Evolutionary conservation across 2,797 vertebrate genomes (phyloP).

Genomic region (Hydrophis major): DNA sequence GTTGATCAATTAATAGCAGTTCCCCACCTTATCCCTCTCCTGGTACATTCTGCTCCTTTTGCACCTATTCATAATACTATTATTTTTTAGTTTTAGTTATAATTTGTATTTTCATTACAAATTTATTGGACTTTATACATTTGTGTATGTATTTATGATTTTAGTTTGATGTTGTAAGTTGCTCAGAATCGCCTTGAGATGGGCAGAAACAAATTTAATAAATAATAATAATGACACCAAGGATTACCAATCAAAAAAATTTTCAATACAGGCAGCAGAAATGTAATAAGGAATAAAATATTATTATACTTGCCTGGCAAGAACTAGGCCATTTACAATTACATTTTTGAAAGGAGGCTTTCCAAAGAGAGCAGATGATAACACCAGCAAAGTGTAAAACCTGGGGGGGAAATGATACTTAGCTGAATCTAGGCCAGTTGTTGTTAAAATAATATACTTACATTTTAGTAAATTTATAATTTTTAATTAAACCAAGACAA

Average conservation of each 20-base stretch:
- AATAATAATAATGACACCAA: neutral
- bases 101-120: neutral
- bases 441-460: neutral
- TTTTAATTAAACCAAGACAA: neutral
- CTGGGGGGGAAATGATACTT: conserved; percentile 63
- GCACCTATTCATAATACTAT: neutral
- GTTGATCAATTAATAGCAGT: neutral
- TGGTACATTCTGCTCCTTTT: neutral
- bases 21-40: neutral
- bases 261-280: conserved; percentile 15
- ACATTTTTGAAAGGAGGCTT: conserved; percentile 96
- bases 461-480: neutral
- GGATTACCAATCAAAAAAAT: neutral
- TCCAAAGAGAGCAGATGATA: conserved; percentile 94
- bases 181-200: neutral
- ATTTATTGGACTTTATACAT: neutral
- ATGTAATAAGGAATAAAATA: conserved; percentile 10
- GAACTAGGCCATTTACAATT: conserved; percentile 93
- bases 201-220: neutral
- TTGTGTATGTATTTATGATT: neutral
- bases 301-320: conserved; percentile 81
- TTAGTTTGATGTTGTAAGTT: neutral
- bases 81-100: neutral
- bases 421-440: neutral
- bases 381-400: conserved; percentile 96